Conservation (phyloP, 2,888 invertebrate species). For the Ariolimax columbianus region DNA sequence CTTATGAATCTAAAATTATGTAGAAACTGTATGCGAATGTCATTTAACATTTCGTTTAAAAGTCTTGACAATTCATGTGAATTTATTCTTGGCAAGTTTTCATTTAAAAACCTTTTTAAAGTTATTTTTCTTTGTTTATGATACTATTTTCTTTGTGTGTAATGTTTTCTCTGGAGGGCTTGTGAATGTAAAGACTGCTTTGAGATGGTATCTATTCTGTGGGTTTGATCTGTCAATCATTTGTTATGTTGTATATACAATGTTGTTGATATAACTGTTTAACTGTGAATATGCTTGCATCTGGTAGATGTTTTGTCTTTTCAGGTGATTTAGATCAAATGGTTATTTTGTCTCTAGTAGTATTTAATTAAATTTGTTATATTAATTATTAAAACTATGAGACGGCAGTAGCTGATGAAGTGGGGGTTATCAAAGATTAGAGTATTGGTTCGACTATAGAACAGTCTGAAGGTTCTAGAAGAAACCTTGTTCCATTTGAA, state of each 20-base stretch:
- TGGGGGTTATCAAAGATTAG: too few species aligned
- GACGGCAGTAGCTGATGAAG: too few species aligned
- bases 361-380: background rate
- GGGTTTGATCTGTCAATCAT: background rate
- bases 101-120: background rate
- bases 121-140: background rate
- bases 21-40: background rate
- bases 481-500: too few species aligned
- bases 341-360: background rate
- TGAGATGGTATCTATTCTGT: background rate
- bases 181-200: background rate
- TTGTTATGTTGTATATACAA: background rate
- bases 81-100: background rate
- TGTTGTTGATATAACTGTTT: background rate
- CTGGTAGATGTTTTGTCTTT: background rate
- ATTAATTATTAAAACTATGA: background rate
- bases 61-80: background rate
- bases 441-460: too few species aligned
- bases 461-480: too few species aligned
- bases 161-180: background rate
- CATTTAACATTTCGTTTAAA: background rate
- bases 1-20: background rate
- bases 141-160: background rate
- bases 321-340: background rate
- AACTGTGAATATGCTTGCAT: too few species aligned